Base-by-base conservation (phyloP, 2,113 vertebrate genomes). In the Erinaceus europaeus region DNA sequence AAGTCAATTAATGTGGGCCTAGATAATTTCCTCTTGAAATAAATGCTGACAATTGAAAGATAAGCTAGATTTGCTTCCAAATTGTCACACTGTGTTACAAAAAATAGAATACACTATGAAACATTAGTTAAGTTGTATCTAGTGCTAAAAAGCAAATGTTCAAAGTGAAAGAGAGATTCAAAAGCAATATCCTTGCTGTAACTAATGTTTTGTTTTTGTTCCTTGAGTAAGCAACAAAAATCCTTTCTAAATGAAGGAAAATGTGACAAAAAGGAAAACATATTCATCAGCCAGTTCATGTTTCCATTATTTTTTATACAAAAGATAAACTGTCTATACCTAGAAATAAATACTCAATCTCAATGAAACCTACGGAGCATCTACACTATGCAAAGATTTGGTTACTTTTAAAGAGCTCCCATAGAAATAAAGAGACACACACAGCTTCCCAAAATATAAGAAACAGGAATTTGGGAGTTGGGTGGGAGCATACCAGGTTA, bases 111-210 rank as follows among this genome's bases (percentile, higher is more conserved):
- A 11, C 64, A 67, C 25, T 64, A 59, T 18, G 90, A 83, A 57
- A 64, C 7, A 85, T 40, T 48, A 78, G 23, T 32, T 85, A 90
- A 84, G 57, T 62, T 84, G 3, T 44, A 91, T 38, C 44, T 10
- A 67, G 17, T 67, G 25, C 38, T 76, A 71, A 79, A 75, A 93
- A 50, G 15, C n/a, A 86, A 72, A 74, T 36, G n/a, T 52, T 52
- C 27, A 84, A 62, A 79, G 84, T 34, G 1, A 76, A 79, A 27
- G 46, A 46, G 23, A 68, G 68, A 50, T 46, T 65, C 50, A 76
- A 48, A 2, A 83, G 10, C 65, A 42, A 3, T 18, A 84, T 72
- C 29, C n/a, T 64, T 38, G 71, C 13, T 34, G n/a, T 65, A 25
- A 82, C 12, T 59, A n/a, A n/a, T n/a, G n/a, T n/a, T n/a, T n/a